A percentile compares a stretch with the other conserved stretches of the same genome.
These are phyloP conservation scores for Steinernema hermaphroditum DNA, from an alignment of 2,888 invertebrate species.

Conservation along the genomic window DNA sequence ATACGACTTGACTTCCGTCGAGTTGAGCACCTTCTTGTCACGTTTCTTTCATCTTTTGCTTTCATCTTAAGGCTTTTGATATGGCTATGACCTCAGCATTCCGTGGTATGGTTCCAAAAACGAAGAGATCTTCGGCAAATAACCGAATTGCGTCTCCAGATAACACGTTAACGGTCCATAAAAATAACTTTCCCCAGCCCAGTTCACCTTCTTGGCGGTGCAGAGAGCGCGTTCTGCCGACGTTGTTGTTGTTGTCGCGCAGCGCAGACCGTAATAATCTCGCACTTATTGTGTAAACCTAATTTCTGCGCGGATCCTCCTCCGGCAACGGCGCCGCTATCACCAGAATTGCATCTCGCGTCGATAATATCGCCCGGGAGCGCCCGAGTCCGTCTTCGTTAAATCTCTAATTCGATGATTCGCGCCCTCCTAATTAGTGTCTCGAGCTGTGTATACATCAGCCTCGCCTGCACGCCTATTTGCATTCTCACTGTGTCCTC, in stretches of 20 bases:
- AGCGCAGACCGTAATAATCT: conserved; percentile 28
- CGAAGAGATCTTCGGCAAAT: too few species aligned
- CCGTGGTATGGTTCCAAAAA: too few species aligned
- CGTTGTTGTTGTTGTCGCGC: background rate
- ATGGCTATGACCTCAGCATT: too few species aligned
- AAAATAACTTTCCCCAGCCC: too few species aligned
- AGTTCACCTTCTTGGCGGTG: too few species aligned
- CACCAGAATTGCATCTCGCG: conserved; percentile 11
- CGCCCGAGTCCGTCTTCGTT: background rate
- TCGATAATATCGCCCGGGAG: conserved; percentile 18
- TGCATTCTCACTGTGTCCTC: background rate
- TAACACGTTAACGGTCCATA: too few species aligned
- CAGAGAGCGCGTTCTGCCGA: too few species aligned
- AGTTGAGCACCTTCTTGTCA: too few species aligned
- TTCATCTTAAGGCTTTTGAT: too few species aligned
- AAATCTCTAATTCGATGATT: conserved; percentile 29
- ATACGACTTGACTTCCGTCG: too few species aligned
- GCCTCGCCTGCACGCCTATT: conserved; percentile 21
- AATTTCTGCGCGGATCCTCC: conserved; percentile 27
- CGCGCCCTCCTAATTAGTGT: conserved; percentile 27
- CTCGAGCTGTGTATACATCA: background rate
- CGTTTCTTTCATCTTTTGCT: too few species aligned
- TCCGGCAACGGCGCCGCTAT: background rate
- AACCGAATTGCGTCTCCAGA: too few species aligned
- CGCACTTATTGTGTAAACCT: conserved; percentile 31